Evolutionary conservation across 2,888 invertebrate species (phyloP), one percentile per base, ranked within the genome.

Genomic region (Agrochola circellaris): DNA sequence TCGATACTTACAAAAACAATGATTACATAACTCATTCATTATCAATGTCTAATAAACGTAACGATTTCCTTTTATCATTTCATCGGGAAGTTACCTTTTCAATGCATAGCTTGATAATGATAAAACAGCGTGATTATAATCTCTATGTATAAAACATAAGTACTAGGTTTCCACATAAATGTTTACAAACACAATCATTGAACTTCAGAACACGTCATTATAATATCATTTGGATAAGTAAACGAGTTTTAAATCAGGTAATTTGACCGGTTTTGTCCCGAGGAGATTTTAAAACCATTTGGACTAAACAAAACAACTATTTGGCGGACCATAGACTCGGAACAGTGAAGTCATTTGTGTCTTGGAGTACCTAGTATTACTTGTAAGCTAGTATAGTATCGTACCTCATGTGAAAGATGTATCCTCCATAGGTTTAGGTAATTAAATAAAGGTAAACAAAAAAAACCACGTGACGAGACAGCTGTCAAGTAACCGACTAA

Each of bases 211-310:
- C 4, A 51, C 23, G 66, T 62, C 69, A 87, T 86, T 85, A 85
- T 42, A 74, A 68, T n/a, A 66, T 51, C 65, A 74, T 88, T 87
- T 72, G 48, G 11, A 6, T 15, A 30, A 0, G 23, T n/a, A 73
- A 73, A 71, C 70, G 48, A 60, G 58, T 73, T 78, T 77, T 58
- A 58, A 62, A 73, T 68, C 45, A 48, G 56, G 61, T 76, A 70
- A 65, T 81, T 80, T 45, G 17, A 20, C 13, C 78, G 89, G 87
- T 84, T 81, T 42, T 75, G 77, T 77, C 85, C 82, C 89, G 77
- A 48, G 7, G 72, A 23, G 42, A 20, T 66, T 30, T 45, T 4
- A 72, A 58, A 45, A 45, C 20, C 30, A 56, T 79, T 83, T 42
- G 0, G 15, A 1, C 0, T 26, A 51, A 54, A 48, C 5, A 64